A percentile compares a stretch with the other conserved stretches of the same genome.
phyloP scores from a whole-genome alignment of 2,113 vertebrate genomes.

The Seriola quinqueradiata region DNA sequence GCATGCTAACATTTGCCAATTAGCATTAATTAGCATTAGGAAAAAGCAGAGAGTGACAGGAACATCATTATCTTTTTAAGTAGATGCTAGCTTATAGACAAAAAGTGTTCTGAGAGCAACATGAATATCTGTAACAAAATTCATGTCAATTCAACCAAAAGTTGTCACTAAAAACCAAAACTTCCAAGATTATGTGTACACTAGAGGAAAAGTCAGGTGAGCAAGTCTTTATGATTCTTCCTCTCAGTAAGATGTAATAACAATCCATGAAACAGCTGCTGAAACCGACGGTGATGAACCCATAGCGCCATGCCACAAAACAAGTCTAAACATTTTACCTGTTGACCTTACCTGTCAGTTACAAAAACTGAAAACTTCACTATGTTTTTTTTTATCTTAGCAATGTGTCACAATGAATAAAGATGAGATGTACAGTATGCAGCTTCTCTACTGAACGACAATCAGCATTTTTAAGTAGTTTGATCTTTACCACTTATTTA shows the following conservation, averaged over 20 bases:
- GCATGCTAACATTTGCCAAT: neutral
- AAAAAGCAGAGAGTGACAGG: neutral
- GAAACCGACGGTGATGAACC: no score
- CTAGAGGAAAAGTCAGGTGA: neutral
- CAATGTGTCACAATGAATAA: slow-evolving; percentile 13
- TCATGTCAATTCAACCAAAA: neutral
- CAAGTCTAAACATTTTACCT: neutral
- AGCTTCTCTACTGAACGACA: slow-evolving; percentile 9
- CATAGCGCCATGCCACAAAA: neutral
- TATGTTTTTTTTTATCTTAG: neutral
- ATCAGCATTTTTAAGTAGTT: slow-evolving; percentile 21
- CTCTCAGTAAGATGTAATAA: no score
- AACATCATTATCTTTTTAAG: neutral
- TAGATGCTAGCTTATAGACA: neutral
- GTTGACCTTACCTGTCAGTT: neutral
- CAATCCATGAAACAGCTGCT: no score
- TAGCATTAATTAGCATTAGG: neutral
- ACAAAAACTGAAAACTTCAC: neutral
- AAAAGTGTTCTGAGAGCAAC: neutral
- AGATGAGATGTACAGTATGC: slow-evolving; percentile 7
- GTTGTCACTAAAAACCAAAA: neutral
- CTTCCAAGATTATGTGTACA: neutral
- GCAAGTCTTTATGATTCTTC: neutral
- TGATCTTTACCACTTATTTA: slow-evolving; percentile 4
- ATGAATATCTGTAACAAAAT: no score